A percentile compares a stretch with the other conserved stretches of the same genome.
Conservation (phyloP, 2,797 vertebrate species). For the Heteromormyrus szaboi region DNA sequence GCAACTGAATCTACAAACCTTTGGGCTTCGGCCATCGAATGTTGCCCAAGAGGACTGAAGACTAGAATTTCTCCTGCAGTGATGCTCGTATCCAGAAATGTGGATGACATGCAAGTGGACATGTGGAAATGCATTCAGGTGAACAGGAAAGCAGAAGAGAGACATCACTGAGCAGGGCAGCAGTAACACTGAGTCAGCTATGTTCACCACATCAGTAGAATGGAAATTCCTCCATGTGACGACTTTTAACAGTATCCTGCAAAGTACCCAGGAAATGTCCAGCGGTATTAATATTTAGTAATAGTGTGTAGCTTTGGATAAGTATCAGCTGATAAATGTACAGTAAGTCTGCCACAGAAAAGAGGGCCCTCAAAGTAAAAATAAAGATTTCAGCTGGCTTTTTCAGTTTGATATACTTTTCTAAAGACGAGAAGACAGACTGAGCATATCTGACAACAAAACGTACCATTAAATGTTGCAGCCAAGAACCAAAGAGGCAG, state of each 20-base stretch:
- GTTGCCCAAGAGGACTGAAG: background rate
- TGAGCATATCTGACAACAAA: background rate
- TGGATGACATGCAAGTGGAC: background rate
- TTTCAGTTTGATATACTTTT: background rate
- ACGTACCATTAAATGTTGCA: background rate
- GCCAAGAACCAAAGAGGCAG: background rate
- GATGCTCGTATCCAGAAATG: background rate
- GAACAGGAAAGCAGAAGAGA: background rate
- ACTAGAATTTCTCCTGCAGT: background rate
- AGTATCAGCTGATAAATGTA: background rate
- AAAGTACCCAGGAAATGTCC: background rate
- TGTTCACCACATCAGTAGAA: background rate
- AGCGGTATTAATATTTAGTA: background rate
- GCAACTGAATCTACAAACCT: background rate
- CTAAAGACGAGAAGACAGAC: background rate
- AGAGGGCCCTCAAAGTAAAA: background rate
- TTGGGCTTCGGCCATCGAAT: background rate
- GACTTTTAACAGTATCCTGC: background rate
- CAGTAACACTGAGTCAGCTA: background rate
- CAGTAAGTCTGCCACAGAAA: background rate
- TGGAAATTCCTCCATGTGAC: background rate
- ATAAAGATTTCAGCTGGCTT: background rate
- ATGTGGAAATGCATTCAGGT: background rate
- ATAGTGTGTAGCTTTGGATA: background rate
- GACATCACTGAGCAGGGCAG: background rate